These are phyloP conservation scores for Drosophila lini DNA, from an alignment of 1,140 invertebrate species.

Conservation along the genomic window DNA sequence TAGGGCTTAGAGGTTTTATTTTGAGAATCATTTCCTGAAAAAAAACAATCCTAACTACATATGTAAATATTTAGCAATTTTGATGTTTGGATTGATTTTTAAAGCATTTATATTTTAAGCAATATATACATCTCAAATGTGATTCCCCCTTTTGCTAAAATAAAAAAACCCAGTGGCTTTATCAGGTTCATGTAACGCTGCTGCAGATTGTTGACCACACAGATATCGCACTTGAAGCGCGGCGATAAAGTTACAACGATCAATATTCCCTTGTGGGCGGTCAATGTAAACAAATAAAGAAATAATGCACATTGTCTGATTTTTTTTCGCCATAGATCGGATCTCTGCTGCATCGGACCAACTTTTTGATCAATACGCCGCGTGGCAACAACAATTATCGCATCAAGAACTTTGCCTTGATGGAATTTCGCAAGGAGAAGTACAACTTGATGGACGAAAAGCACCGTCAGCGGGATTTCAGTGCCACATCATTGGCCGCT, in stretches of 20 bases:
- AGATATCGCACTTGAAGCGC: background rate
- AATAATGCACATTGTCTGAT: slow-evolving; percentile 8
- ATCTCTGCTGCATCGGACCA: slow-evolving; percentile 59
- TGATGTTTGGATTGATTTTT: no score
- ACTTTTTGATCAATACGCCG: slow-evolving; percentile 71
- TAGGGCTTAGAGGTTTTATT: background rate
- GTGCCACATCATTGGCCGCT: background rate
- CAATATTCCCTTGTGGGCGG: background rate
- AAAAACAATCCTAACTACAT: background rate
- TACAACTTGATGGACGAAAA: slow-evolving; percentile 60
- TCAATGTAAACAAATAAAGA: slow-evolving; percentile 7
- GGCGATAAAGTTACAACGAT: background rate
- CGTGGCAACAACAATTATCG: slow-evolving; percentile 56
- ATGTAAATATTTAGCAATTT: no score
- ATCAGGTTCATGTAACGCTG: background rate
- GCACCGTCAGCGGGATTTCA: slow-evolving; percentile 33
- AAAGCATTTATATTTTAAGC: background rate
- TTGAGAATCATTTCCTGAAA: background rate
- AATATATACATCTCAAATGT: background rate
- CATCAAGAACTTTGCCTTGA: slow-evolving; percentile 57
- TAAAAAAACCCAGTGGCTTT: background rate
- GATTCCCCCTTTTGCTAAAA: background rate
- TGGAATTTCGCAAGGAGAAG: slow-evolving; percentile 72
- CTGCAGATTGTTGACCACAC: background rate
- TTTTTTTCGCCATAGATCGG: slow-evolving; percentile 53